These are phyloP conservation scores for Drosophila athabasca DNA, from an alignment of 1,140 invertebrate species.

Conservation along the genomic window DNA sequence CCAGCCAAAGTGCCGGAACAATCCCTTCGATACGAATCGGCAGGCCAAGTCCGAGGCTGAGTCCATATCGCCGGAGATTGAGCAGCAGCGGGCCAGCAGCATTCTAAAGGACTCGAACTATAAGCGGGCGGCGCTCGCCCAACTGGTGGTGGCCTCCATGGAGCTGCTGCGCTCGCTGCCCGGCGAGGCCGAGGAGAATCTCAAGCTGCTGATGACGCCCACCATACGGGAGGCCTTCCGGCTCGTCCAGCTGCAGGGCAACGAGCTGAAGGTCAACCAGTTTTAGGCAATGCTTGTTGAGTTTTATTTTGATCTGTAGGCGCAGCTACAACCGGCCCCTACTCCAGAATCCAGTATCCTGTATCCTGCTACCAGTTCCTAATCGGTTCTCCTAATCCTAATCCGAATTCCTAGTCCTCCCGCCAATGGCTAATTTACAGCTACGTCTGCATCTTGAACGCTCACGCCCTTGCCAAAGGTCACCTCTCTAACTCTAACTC, in stretches of 20 bases:
- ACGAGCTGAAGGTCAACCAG: constrained; percentile 82
- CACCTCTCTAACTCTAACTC: constrained; percentile 21
- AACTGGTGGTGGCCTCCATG: constrained; percentile 82
- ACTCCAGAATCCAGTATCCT: constrained; percentile 21
- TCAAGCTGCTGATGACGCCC: constrained; percentile 80
- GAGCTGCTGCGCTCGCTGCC: constrained; percentile 77
- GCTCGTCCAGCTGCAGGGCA: constrained; percentile 82
- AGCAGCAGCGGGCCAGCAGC: constrained; percentile 89
- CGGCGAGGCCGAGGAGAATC: constrained; percentile 77
- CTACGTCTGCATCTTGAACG: constrained; percentile 40
- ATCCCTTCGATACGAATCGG: constrained; percentile 85
- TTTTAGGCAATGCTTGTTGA: constrained; percentile 84
- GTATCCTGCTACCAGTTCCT: background rate
- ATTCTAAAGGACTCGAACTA: constrained; percentile 88
- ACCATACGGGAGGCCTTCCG: constrained; percentile 83
- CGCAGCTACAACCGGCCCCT: constrained; percentile 57
- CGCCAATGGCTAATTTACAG: constrained; percentile 40
- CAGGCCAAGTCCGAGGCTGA: constrained; percentile 85
- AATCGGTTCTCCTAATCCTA: background rate
- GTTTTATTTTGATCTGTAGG: constrained; percentile 84
- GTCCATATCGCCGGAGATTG: constrained; percentile 88
- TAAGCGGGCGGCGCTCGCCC: constrained; percentile 77
- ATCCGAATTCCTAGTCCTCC: constrained; percentile 5
- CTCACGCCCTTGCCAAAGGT: background rate
- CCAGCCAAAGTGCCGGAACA: constrained; percentile 85